Percentiles rank a stretch among this genome's conserved stretches.
Evolutionary conservation across 2,888 invertebrate genomes (phyloP).

Genomic region (Marasmarcha lunaedactyla): DNA sequence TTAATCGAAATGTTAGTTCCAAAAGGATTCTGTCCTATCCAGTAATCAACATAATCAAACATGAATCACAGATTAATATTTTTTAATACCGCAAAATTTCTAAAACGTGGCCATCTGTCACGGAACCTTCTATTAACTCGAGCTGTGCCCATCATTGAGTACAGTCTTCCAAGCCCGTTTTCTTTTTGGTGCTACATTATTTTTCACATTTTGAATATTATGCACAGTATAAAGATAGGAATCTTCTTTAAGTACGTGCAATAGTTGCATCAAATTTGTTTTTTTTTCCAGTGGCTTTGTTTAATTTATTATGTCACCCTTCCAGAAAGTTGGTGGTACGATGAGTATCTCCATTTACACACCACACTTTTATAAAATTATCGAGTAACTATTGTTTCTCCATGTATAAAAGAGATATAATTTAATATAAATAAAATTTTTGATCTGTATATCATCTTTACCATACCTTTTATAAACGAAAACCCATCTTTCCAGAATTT

Average conservation of each 20-base stretch:
- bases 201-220: conserved; percentile 4
- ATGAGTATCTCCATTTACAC: conserved; percentile 4
- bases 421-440: conserved; percentile 1
- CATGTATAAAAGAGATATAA: too few relatives aligned
- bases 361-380: conserved; percentile 1
- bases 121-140: conserved; percentile 2
- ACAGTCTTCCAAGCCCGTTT: conserved; percentile 4
- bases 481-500: not conserved
- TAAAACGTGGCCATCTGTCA: conserved; percentile 2
- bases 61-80: too few relatives aligned
- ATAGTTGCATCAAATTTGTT: conserved; percentile 6
- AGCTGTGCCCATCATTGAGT: conserved; percentile 5
- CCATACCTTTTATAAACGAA: not conserved
- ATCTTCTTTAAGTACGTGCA: conserved; percentile 6
- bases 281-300: conserved; percentile 5
- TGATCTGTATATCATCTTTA: not conserved
- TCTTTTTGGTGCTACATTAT: conserved; percentile 3
- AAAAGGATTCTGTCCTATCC: too few relatives aligned
- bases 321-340: conserved; percentile 4
- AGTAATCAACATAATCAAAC: too few relatives aligned
- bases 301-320: conserved; percentile 4
- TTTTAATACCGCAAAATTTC: conserved; percentile 2
- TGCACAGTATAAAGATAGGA: conserved; percentile 4
- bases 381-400: not conserved
- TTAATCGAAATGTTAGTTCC: too few relatives aligned